Evolutionary conservation across 23 tunicate species (phyloP).

Genomic region (Oikopleura dioica): DNA sequence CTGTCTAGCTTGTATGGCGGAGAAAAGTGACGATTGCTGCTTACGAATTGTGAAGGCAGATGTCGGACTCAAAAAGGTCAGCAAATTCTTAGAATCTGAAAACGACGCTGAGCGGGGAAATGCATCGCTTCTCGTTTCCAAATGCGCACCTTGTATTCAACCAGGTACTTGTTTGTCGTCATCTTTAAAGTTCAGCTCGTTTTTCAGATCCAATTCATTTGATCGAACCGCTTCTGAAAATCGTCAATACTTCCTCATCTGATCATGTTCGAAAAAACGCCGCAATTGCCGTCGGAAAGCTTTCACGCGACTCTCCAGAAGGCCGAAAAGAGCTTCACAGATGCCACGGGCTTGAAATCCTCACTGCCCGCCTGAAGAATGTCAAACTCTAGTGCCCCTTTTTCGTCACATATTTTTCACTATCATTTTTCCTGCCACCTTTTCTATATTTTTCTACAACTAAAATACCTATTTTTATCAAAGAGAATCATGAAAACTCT

Average conservation of each 20-base stretch:
- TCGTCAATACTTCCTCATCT: not conserved
- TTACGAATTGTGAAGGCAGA: not conserved
- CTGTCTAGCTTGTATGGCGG: not conserved
- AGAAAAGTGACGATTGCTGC: not conserved
- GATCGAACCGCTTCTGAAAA: not conserved
- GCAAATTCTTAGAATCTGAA: not conserved
- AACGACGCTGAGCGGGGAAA: not conserved
- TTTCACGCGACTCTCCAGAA: not conserved
- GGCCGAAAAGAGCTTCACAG: not conserved
- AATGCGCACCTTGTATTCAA: not conserved
- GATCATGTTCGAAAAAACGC: not conserved
- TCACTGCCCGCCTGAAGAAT: not conserved
- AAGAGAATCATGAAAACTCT: too few species aligned
- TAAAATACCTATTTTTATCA: too few species aligned
- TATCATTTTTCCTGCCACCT: too few species aligned
- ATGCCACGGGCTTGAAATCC: not conserved
- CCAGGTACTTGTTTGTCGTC: too few species aligned
- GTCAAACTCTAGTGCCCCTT: not conserved
- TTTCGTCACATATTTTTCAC: too few species aligned
- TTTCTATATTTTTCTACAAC: too few species aligned
- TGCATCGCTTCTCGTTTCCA: not conserved
- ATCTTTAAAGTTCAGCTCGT: too few species aligned
- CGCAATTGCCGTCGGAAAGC: not conserved
- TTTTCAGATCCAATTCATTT: slow-evolving; percentile 1
- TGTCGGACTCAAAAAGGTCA: not conserved